Percentiles rank a stretch among this genome's conserved stretches.
Conservation (phyloP, 2,113 vertebrate genomes). For the Gorsachius goisagi region DNA sequence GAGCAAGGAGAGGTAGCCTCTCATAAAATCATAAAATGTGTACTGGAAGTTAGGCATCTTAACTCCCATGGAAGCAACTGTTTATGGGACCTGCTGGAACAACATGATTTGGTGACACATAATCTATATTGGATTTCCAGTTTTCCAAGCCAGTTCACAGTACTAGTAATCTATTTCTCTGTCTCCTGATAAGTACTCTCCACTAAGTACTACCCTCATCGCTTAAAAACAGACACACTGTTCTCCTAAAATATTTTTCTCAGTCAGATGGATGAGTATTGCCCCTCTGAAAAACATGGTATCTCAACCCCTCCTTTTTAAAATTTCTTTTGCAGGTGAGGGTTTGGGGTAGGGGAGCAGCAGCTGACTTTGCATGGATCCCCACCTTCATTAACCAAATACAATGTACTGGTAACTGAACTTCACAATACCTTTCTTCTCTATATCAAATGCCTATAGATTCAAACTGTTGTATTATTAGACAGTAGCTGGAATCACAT, state of each 20-base stretch:
- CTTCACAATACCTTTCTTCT: background rate
- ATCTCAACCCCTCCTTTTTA: background rate
- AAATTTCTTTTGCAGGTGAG: background rate
- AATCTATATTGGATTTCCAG: background rate
- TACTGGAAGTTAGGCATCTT: background rate
- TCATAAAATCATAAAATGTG: background rate
- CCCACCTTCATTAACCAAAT: background rate
- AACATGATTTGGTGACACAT: background rate
- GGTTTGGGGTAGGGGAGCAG: background rate
- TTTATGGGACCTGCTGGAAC: background rate
- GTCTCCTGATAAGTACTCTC: background rate
- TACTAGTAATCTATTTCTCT: background rate
- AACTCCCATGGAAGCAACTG: background rate
- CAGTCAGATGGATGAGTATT: background rate
- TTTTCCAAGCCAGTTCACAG: background rate
- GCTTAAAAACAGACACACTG: background rate
- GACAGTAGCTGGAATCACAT: background rate
- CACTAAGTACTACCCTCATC: background rate
- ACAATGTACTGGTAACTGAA: background rate
- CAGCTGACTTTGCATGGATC: background rate
- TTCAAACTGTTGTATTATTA: background rate
- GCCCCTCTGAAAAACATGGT: background rate
- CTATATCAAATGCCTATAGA: background rate
- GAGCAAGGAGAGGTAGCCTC: background rate
- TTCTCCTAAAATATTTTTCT: background rate